Conservation (phyloP, 2,113 vertebrate species). For the Triplophysa dalaica region DNA sequence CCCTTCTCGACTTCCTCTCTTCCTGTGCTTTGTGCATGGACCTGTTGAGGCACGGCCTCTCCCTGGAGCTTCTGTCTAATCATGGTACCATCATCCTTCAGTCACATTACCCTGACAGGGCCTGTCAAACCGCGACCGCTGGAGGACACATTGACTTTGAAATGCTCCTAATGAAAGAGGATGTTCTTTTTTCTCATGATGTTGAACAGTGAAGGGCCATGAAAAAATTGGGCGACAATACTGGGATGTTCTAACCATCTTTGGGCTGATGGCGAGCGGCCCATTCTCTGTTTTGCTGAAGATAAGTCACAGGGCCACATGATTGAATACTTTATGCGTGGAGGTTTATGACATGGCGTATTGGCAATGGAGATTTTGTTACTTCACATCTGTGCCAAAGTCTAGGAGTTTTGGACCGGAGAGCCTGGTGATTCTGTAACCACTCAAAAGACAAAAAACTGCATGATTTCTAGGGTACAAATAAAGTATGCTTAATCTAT, state of each 20-base stretch:
- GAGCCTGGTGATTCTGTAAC: neutral
- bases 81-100: conserved; percentile 66
- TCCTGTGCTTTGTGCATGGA: conserved; percentile 3
- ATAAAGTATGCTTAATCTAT: too few species aligned
- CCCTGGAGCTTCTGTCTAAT: conserved; percentile 68
- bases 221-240: neutral
- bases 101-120: conserved; percentile 70
- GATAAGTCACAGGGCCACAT: neutral
- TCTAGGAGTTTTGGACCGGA: neutral
- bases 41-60: conserved; percentile 31
- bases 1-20: neutral
- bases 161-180: conserved; percentile 71
- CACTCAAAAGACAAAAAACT: too few species aligned
- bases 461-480: too few species aligned
- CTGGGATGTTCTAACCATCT: conserved; percentile 26
- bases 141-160: conserved; percentile 72
- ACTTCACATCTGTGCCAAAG: neutral
- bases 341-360: neutral
- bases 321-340: neutral
- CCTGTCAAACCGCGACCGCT: conserved; percentile 70
- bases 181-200: conserved; percentile 52
- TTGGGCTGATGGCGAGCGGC: conserved; percentile 37
- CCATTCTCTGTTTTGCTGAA: conserved; percentile 34
- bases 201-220: conserved; percentile 20
- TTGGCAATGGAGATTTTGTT: neutral